These are phyloP conservation scores for Drosophila guanche DNA, from an alignment of 1,140 invertebrate species.

Conservation along the genomic window DNA sequence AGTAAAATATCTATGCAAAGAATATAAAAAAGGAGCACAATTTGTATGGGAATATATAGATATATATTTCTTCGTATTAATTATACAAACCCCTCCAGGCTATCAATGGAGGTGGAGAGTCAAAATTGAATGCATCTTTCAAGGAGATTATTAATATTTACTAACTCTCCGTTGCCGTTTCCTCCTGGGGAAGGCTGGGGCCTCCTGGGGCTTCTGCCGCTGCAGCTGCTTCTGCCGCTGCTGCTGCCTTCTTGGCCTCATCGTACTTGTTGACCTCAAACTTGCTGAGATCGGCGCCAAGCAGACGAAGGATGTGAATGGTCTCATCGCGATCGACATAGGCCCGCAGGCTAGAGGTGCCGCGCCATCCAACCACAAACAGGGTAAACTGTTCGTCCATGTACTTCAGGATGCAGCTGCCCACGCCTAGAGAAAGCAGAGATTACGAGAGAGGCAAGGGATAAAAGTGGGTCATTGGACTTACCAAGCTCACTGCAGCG, in stretches of 20 bases:
- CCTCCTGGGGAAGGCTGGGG: conserved; percentile 1
- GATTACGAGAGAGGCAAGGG: not conserved
- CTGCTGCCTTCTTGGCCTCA: conserved; percentile 69
- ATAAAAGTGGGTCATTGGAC: conserved; percentile 27
- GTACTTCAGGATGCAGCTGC: conserved; percentile 91
- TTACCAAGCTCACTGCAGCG: conserved; percentile 88
- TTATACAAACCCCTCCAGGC: conserved; percentile 1
- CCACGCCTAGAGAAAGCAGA: conserved; percentile 85
- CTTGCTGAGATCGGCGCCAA: conserved; percentile 92
- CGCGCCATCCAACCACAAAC: conserved; percentile 94
- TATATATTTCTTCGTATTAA: conserved; percentile 9
- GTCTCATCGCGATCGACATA: conserved; percentile 93
- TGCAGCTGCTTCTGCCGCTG: conserved; percentile 28
- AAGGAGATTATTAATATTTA: not conserved
- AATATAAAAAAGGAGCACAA: no score
- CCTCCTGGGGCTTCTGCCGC: not conserved
- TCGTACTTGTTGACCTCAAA: conserved; percentile 84
- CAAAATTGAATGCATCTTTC: conserved; percentile 1
- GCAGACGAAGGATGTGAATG: conserved; percentile 92
- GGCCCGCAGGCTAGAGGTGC: conserved; percentile 92
- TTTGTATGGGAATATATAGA: not conserved
- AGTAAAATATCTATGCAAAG: no score
- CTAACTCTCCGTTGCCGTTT: conserved; percentile 19
- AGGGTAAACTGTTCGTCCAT: conserved; percentile 86
- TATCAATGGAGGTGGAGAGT: conserved; percentile 5